phyloP scores from a whole-genome alignment of 2,797 vertebrate species.

The Galaxias olidus region DNA sequence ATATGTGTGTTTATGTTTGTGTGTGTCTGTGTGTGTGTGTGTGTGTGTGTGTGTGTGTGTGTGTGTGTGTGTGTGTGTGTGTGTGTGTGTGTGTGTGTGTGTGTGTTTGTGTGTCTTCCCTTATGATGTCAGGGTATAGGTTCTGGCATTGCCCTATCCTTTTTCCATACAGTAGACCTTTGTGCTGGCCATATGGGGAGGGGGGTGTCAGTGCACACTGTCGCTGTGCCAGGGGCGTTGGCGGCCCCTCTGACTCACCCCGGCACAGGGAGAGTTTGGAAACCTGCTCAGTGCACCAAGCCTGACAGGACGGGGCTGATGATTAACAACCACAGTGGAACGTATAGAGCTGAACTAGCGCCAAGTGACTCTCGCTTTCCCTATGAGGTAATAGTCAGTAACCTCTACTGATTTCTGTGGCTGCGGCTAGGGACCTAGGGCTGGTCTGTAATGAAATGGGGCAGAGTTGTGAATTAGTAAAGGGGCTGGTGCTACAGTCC shows the following conservation, averaged over 20 bases:
- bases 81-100: conserved; percentile 10
- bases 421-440: conserved; percentile 33
- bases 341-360: conserved; percentile 62
- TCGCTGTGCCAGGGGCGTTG: conserved; percentile 42
- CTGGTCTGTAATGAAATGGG: conserved; percentile 39
- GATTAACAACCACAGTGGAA: conserved; percentile 68
- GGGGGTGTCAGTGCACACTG: conserved; percentile 22
- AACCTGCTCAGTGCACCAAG: conserved; percentile 51
- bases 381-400: conserved; percentile 73
- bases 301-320: conserved; percentile 61
- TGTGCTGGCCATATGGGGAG: conserved; percentile 37
- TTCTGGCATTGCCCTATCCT: conserved; percentile 3
- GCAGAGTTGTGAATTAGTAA: neutral
- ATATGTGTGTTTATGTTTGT: conserved; percentile 1
- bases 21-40: conserved; percentile 4
- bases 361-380: conserved; percentile 72
- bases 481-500: neutral
- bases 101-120: conserved; percentile 20
- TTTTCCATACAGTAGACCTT: conserved; percentile 32
- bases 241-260: conserved; percentile 57
- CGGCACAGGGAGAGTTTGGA: conserved; percentile 48
- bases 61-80: neutral
- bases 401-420: conserved; percentile 45
- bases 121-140: conserved; percentile 22
- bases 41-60: conserved; percentile 1